Conservation (phyloP, 2,113 vertebrate genomes). For the Ictidomys tridecemlineatus region DNA sequence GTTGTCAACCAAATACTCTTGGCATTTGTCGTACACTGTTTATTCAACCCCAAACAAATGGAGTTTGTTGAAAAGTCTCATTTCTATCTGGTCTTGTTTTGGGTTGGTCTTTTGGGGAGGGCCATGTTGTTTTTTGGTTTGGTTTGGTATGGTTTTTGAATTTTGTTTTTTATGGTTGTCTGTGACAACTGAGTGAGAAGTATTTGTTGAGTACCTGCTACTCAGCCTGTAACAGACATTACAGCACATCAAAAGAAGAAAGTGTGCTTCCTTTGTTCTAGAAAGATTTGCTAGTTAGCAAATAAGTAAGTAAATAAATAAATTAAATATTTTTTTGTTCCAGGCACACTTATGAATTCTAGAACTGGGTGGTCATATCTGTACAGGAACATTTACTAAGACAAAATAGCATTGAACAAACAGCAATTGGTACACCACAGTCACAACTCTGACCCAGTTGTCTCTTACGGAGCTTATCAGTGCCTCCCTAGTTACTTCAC, state of each 20-base stretch:
- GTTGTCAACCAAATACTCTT: neutral
- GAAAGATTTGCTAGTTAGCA: neutral
- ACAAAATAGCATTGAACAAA: neutral
- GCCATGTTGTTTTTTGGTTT: neutral
- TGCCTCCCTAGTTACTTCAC: neutral
- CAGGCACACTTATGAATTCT: neutral
- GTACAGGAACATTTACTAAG: neutral
- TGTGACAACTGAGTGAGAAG: neutral
- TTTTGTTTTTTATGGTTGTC: neutral
- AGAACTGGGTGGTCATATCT: neutral
- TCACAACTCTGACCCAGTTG: neutral
- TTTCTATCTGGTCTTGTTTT: neutral
- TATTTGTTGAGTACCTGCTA: neutral
- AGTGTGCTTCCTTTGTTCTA: neutral
- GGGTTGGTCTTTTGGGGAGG: neutral
- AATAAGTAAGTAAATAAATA: no score
- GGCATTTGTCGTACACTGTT: neutral
- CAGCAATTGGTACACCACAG: neutral
- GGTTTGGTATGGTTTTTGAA: neutral
- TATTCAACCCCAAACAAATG: neutral
- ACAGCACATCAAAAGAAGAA: neutral
- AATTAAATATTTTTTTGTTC: neutral
- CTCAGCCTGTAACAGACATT: neutral
- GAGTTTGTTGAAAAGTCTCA: neutral
- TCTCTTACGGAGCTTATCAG: neutral